Evolutionary conservation across 1,140 invertebrate genomes (phyloP).

Genomic region (Phortica variegata): DNA sequence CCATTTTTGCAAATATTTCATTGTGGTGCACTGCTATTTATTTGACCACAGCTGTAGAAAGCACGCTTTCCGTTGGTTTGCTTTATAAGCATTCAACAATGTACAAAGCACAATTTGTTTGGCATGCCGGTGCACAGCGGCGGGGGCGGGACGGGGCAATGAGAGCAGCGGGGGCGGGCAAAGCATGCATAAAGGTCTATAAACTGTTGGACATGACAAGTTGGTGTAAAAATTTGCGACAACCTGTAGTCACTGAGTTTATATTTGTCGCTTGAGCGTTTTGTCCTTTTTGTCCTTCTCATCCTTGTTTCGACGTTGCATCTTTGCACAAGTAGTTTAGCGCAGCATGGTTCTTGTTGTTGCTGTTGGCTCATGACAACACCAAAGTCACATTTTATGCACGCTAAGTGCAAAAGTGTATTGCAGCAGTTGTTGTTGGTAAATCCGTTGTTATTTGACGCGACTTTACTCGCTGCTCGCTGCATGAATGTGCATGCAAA

Average conservation of each 20-base stretch:
- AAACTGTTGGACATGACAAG: constrained; percentile 53
- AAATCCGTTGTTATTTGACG: too few relatives aligned
- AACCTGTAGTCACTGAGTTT: constrained; percentile 25
- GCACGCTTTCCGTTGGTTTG: constrained; percentile 4
- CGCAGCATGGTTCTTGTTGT: not conserved
- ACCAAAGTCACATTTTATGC: constrained; percentile 49
- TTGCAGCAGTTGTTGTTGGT: constrained; percentile 27
- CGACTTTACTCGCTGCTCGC: too few relatives aligned
- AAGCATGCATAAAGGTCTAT: constrained; percentile 34
- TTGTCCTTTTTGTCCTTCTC: not conserved
- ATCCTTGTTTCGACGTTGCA: too few relatives aligned
- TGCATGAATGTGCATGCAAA: too few relatives aligned
- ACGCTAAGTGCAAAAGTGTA: constrained; percentile 51
- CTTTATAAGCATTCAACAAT: constrained; percentile 27
- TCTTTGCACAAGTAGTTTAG: too few relatives aligned
- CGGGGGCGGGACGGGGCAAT: constrained; percentile 2
- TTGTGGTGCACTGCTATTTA: constrained; percentile 39
- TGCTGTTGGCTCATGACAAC: constrained; percentile 29
- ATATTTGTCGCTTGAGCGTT: not conserved
- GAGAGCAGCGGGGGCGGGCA: not conserved
- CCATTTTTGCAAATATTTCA: too few relatives aligned
- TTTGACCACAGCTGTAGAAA: constrained; percentile 17
- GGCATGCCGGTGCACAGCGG: not conserved
- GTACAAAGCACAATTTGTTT: not conserved
- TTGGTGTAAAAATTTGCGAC: constrained; percentile 50